Percentiles rank a stretch among this genome's conserved stretches.
phyloP scores from a whole-genome alignment of 2,888 invertebrate species.

The Dichetophora obliterata region DNA sequence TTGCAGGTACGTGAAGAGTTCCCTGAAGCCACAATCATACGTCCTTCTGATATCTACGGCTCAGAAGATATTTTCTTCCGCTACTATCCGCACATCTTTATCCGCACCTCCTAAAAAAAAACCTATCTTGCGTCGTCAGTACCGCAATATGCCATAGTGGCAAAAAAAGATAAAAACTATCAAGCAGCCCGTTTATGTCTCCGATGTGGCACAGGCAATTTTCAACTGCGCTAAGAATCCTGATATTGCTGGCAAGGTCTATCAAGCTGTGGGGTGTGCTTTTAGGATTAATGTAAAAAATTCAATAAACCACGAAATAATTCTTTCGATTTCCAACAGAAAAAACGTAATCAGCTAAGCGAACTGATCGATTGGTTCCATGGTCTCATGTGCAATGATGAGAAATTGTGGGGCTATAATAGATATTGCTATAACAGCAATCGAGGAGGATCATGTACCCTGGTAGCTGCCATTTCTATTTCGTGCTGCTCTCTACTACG shows the following conservation, averaged over 20 bases:
- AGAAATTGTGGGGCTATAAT: constrained; percentile 79
- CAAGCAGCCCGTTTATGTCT: constrained; percentile 92
- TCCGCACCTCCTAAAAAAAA: too few species aligned
- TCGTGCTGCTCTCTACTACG: constrained; percentile 76
- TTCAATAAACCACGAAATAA: too few species aligned
- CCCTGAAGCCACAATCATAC: too few species aligned
- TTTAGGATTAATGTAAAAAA: too few species aligned
- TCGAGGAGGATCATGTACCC: constrained; percentile 85
- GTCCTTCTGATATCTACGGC: too few species aligned
- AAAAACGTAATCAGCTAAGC: constrained; percentile 82
- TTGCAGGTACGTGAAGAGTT: constrained; percentile 91
- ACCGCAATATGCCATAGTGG: constrained; percentile 82
- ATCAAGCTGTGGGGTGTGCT: too few species aligned
- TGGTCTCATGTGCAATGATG: constrained; percentile 79
- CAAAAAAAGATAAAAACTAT: constrained; percentile 85
- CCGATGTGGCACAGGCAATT: too few species aligned
- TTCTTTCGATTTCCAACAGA: too few species aligned
- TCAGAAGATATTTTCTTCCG: constrained; percentile 88
- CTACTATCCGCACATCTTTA: constrained; percentile 75
- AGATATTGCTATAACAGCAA: constrained; percentile 80
- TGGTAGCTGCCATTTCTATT: constrained; percentile 85
- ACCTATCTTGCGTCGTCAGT: constrained; percentile 78
- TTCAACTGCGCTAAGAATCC: too few species aligned
- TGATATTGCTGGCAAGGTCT: too few species aligned
- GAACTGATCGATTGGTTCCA: constrained; percentile 90